Base-by-base conservation (phyloP, 2,888 invertebrate species). In the Sthenelais limicola region DNA sequence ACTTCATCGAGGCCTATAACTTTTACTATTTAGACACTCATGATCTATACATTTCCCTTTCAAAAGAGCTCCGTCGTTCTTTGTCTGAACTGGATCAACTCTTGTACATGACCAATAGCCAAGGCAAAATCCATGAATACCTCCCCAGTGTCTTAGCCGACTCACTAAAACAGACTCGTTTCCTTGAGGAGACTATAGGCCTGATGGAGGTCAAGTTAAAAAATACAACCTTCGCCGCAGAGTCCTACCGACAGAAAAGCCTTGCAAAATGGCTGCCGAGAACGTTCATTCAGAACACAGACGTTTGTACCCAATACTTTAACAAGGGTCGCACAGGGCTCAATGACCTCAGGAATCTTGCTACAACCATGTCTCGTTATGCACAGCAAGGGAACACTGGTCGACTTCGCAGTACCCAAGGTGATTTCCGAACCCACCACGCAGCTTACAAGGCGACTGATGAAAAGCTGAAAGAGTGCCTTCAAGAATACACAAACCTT, bases 1-100 rank as follows among this genome's bases (percentile, higher is more conserved):
- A n/a, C 35, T 69, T 69, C 28, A 32, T 49, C 7, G 33, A 35
- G 18, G 73, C 74, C 9, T 73, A 74, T 21, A 66, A 54, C 18
- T 67, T 21, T n/a, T 28, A 38, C 54, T 72, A 48, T 35, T n/a
- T n/a, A 28, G 67, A 67, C 32, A 48, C 62, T 3, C 3, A 43
- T 1, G 43, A 62, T 43, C 26, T 62, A 15, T 62, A 62, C 38
- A 35, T 38, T 62, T 9, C 62, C 35, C 43, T 62, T 15, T 15
- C 35, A 26, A 43, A 62, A 7, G 35, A 62, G 18, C 24, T 62
- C 2, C 2, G 62, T 2, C 21, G 18, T 18, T 62, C 62, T 15
- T 26, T 62, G 38, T 62, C 62, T 3, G 38, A 62, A n/a, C 21
- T 51, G 52, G 52, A 56, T 28, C 56, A 56, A 28, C 32, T 56